These are phyloP conservation scores for Ennomos fuscantarius DNA, from an alignment of 2,888 invertebrate genomes.

Conservation along the genomic window DNA sequence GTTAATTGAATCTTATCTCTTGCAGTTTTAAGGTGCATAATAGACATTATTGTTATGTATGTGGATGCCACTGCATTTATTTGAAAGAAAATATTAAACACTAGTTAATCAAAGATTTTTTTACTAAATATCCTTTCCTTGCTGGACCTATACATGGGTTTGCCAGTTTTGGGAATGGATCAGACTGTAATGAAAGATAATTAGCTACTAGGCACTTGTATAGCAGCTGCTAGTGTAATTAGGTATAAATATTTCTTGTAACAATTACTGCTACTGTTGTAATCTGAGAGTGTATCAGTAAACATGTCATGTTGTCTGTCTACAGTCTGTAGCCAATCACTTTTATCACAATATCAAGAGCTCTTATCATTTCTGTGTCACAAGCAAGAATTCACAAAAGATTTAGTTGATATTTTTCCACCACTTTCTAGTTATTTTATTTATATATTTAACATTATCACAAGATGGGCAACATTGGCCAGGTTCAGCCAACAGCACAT, in stretches of 20 bases:
- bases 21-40: not conserved
- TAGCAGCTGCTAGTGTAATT: no score
- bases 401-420: constrained; percentile 8
- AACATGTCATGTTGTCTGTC: constrained; percentile 26
- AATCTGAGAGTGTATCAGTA: constrained; percentile 17
- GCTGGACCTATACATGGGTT: no score
- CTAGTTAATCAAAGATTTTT: no score
- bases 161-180: no score
- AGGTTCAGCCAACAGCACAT: no score
- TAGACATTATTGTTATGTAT: not conserved
- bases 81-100: no score
- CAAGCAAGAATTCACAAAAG: constrained; percentile 20
- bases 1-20: not conserved
- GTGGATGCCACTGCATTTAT: not conserved
- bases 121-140: no score
- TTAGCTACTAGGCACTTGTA: no score
- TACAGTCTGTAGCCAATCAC: constrained; percentile 18
- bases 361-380: constrained; percentile 24
- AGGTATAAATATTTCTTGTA: not conserved
- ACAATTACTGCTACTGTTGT: constrained; percentile 5
- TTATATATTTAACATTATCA: no score
- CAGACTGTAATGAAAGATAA: no score
- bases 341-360: constrained; percentile 21
- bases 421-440: not conserved
- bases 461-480: no score